A percentile compares a stretch with the other conserved stretches of the same genome.
Conservation (phyloP, 2,888 invertebrate species). For the Ecdyonurus torrentis region DNA sequence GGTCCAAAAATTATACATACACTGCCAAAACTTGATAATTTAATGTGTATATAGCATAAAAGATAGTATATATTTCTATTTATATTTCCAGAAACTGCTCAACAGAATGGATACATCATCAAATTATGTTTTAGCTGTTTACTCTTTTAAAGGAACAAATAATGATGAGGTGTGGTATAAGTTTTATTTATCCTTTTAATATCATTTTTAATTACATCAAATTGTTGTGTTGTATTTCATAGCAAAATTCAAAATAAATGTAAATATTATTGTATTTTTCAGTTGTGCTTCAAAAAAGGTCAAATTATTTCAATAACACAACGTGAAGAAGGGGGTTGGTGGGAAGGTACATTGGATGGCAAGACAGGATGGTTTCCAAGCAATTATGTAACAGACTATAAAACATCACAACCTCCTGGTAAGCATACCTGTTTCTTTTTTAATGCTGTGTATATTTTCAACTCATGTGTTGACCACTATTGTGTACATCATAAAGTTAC, state of each 20-base stretch:
- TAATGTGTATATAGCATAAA: too few relatives aligned
- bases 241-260: background rate
- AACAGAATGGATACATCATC: constrained; percentile 4
- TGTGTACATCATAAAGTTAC: too few relatives aligned
- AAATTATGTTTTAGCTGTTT: constrained; percentile 62
- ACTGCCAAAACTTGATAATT: too few relatives aligned
- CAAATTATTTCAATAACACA: constrained; percentile 95
- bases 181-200: background rate
- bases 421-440: too few relatives aligned
- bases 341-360: constrained; percentile 93
- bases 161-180: constrained; percentile 70
- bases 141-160: constrained; percentile 87
- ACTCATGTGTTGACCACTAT: too few relatives aligned
- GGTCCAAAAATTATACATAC: too few relatives aligned
- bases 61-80: too few relatives aligned
- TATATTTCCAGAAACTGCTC: too few relatives aligned
- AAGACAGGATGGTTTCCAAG: constrained; percentile 98
- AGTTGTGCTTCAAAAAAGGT: constrained; percentile 88
- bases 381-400: constrained; percentile 87
- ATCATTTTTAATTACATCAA: constrained; percentile 3
- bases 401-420: constrained; percentile 20
- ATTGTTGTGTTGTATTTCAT: constrained; percentile 7
- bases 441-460: too few relatives aligned
- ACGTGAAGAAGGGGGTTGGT: constrained; percentile 94
- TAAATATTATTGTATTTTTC: background rate